These are phyloP conservation scores for Apoda limacodes DNA, from an alignment of 2,888 invertebrate genomes.

Conservation along the genomic window DNA sequence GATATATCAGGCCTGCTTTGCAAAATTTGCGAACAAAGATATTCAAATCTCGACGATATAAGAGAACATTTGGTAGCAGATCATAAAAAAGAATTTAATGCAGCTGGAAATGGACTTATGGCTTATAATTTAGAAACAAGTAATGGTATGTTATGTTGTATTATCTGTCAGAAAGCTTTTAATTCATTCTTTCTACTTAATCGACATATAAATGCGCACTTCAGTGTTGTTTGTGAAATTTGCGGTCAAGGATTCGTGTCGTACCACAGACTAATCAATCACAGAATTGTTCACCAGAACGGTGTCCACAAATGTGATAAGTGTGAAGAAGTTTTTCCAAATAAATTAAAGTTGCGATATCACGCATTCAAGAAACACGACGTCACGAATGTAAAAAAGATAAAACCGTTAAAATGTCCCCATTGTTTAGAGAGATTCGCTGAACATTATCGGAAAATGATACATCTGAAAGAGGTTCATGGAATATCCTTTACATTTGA, in stretches of 20 bases:
- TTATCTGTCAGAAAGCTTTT: constrained; percentile 48
- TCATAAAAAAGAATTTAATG: constrained; percentile 55
- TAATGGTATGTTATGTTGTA: constrained; percentile 45
- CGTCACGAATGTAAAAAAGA: constrained; percentile 40
- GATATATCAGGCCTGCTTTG: constrained; percentile 53
- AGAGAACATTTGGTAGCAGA: constrained; percentile 36
- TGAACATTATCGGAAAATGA: constrained; percentile 58
- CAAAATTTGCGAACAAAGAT: constrained; percentile 47
- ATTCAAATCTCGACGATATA: constrained; percentile 47
- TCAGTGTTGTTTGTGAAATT: constrained; percentile 55
- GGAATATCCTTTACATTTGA: constrained; percentile 53
- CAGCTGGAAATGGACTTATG: constrained; percentile 54
- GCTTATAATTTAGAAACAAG: constrained; percentile 43
- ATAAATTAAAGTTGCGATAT: constrained; percentile 50
- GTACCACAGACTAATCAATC: constrained; percentile 48
- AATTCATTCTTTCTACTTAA: constrained; percentile 54
- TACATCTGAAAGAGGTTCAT: constrained; percentile 49
- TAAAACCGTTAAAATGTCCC: constrained; percentile 53
- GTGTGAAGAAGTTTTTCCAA: constrained; percentile 47
- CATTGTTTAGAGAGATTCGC: constrained; percentile 56
- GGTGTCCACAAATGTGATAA: constrained; percentile 50
- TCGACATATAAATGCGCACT: constrained; percentile 59
- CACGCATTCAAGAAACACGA: constrained; percentile 54
- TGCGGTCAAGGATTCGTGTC: constrained; percentile 60
- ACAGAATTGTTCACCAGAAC: constrained; percentile 49